A percentile compares a stretch with the other conserved stretches of the same genome.
These are phyloP conservation scores for Hydrolagus colliei DNA, from an alignment of 2,797 vertebrate genomes.

Conservation along the genomic window DNA sequence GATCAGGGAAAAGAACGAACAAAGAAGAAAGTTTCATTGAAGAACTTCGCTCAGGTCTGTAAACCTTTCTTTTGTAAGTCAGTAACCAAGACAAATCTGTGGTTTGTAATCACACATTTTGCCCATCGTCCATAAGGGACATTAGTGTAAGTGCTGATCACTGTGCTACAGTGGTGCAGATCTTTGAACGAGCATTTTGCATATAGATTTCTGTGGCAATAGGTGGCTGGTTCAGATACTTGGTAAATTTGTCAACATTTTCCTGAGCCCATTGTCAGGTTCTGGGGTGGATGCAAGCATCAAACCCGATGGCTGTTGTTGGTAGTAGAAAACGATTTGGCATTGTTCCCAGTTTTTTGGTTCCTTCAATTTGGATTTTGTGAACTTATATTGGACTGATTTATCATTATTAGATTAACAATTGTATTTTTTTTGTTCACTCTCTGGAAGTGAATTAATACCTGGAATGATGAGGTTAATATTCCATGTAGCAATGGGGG, in stretches of 20 bases:
- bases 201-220: not conserved
- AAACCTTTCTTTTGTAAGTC: not conserved
- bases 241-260: not conserved
- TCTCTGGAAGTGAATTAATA: too few relatives aligned
- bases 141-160: not conserved
- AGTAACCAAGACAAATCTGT: not conserved
- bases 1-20: constrained; percentile 77
- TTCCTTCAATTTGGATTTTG: too few relatives aligned
- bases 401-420: too few relatives aligned
- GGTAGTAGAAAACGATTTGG: not conserved
- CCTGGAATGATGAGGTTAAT: too few relatives aligned
- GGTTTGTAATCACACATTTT: not conserved
- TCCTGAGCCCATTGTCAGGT: not conserved
- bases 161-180: not conserved
- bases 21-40: constrained; percentile 82
- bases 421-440: too few relatives aligned
- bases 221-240: not conserved
- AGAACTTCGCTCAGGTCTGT: constrained; percentile 84
- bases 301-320: not conserved
- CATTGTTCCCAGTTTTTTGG: not conserved
- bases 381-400: too few relatives aligned
- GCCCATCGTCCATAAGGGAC: not conserved
- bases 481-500: too few relatives aligned
- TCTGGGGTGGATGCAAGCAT: not conserved
- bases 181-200: not conserved